Percentiles rank a stretch among this genome's conserved stretches.
phyloP scores from a whole-genome alignment of 2,888 invertebrate species.

The Lepidonotus clava region DNA sequence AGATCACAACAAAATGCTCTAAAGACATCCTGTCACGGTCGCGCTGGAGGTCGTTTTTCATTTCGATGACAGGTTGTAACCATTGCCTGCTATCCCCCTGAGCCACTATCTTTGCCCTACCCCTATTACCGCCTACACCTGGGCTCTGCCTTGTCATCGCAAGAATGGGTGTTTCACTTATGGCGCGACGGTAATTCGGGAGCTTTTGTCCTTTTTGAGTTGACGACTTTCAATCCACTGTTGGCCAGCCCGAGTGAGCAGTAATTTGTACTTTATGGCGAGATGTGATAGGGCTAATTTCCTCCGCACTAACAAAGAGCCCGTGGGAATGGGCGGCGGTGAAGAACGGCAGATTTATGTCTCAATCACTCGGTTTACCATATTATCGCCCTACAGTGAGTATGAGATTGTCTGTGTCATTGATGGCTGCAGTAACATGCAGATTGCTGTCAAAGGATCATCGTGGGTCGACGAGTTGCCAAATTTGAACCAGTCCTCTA shows the following conservation, averaged over 20 bases:
- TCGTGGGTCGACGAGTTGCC: too few relatives aligned
- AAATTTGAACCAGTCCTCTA: too few relatives aligned
- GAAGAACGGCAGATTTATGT: conserved; percentile 7
- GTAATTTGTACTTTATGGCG: conserved; percentile 37
- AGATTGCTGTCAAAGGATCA: conserved; percentile 24
- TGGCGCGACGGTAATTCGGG: neutral
- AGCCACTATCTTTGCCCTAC: neutral
- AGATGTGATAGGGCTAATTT: conserved; percentile 41
- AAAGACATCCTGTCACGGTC: too few relatives aligned
- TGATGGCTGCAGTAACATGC: conserved; percentile 3
- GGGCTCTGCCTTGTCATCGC: neutral
- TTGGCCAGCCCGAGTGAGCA: neutral
- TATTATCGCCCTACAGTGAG: conserved; percentile 15
- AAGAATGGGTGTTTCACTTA: neutral
- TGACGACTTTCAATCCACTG: neutral
- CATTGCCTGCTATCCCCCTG: too few relatives aligned
- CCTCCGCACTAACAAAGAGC: neutral
- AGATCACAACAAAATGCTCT: too few relatives aligned
- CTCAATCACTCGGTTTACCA: conserved; percentile 14
- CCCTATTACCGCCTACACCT: conserved; percentile 8
- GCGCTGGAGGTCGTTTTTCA: too few relatives aligned
- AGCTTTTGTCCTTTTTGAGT: neutral
- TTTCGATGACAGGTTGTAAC: too few relatives aligned
- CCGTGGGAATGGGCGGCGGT: neutral
- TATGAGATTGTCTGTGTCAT: neutral